Conservation (phyloP, 2,113 vertebrate genomes). For the Lagopus muta region DNA sequence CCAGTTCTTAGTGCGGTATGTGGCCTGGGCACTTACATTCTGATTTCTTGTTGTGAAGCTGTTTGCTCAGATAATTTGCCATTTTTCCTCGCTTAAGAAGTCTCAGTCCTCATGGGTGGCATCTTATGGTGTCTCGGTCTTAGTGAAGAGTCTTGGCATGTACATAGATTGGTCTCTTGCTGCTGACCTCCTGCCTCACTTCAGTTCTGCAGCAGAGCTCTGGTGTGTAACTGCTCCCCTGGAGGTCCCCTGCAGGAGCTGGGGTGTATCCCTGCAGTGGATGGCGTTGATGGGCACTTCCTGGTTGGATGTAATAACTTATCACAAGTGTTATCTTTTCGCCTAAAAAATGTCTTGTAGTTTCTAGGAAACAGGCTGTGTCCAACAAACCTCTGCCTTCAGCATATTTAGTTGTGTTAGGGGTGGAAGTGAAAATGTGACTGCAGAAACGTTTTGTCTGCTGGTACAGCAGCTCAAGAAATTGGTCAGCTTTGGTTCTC, state of each 20-base stretch:
- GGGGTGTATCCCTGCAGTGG: background rate
- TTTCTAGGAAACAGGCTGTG: background rate
- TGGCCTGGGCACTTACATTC: background rate
- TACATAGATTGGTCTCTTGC: background rate
- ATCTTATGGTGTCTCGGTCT: background rate
- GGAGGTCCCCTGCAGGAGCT: background rate
- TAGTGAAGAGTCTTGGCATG: fast-evolving
- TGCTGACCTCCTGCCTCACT: background rate
- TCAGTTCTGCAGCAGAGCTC: background rate
- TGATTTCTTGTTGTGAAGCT: background rate
- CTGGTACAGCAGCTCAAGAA: background rate
- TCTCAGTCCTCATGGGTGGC: fast-evolving
- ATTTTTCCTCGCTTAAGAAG: background rate
- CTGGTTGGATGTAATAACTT: background rate
- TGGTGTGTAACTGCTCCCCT: background rate
- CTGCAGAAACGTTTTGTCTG: background rate
- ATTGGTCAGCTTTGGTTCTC: background rate
- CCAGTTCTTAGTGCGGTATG: background rate
- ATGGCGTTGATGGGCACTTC: background rate
- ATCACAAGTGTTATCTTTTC: background rate
- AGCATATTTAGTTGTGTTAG: background rate
- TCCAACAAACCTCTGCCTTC: background rate
- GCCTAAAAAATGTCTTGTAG: background rate
- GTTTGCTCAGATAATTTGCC: background rate
- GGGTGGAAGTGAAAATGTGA: background rate